A percentile compares a stretch with the other conserved stretches of the same genome.
phyloP scores from a whole-genome alignment of 2,888 invertebrate species.

The Acanthacorydalis orientalis region DNA sequence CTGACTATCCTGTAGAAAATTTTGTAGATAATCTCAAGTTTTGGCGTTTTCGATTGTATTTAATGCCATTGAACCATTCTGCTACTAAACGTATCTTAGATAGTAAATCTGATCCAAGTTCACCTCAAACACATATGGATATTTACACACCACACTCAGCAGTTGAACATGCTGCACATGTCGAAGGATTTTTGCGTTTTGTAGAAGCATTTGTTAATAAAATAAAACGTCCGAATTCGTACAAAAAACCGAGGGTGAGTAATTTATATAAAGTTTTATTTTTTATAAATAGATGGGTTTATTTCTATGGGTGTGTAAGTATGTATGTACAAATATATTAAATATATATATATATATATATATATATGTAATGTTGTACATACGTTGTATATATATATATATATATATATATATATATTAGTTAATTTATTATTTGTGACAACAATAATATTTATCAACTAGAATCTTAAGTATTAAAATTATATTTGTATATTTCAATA shows the following conservation, averaged over 20 bases:
- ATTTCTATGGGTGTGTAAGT: too few species aligned
- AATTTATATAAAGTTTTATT: constrained; percentile 6
- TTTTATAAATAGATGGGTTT: not conserved
- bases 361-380: too few species aligned
- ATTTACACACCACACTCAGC: constrained; percentile 53
- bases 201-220: constrained; percentile 79
- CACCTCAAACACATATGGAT: constrained; percentile 45
- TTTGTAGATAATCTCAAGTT: constrained; percentile 59
- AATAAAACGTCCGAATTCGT: constrained; percentile 54
- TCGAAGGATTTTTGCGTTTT: constrained; percentile 61
- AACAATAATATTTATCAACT: not conserved
- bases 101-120: constrained; percentile 26
- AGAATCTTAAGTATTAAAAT: not conserved
- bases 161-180: constrained; percentile 37
- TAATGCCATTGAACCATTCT: constrained; percentile 66
- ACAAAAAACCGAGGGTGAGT: constrained; percentile 63
- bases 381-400: too few species aligned
- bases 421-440: not conserved
- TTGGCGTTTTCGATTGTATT: constrained; percentile 49
- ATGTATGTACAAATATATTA: too few species aligned
- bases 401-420: not conserved
- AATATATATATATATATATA: too few species aligned
- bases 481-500: too few species aligned
- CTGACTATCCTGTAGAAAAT: not conserved
- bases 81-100: constrained; percentile 67